Percentiles rank a stretch among this genome's conserved stretches.
phyloP scores from a whole-genome alignment of 2,888 invertebrate species.

The Pandemis cinnamomeana region DNA sequence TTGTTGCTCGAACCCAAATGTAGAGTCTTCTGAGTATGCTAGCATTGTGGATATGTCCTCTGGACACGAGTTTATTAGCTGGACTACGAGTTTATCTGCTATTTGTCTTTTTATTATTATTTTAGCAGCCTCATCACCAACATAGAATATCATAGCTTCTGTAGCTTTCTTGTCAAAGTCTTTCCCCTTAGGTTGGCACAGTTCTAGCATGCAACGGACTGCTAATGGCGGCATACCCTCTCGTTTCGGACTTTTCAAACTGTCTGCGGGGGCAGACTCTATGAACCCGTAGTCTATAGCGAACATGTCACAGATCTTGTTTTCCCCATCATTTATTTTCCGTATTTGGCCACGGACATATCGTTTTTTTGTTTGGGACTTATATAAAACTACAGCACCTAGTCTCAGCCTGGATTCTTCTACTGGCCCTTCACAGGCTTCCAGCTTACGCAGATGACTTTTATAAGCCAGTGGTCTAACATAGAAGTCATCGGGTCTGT shows the following conservation, averaged over 20 bases:
- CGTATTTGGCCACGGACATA: constrained; percentile 45
- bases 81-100: constrained; percentile 46
- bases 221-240: constrained; percentile 46
- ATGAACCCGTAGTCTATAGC: constrained; percentile 53
- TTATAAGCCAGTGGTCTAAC: constrained; percentile 46
- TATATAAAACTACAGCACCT: constrained; percentile 42
- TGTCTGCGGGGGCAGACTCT: constrained; percentile 46
- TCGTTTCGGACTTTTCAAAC: constrained; percentile 36
- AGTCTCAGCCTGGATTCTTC: constrained; percentile 15
- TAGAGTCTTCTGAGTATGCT: constrained; percentile 47
- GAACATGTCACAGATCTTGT: constrained; percentile 47
- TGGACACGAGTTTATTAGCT: constrained; percentile 50
- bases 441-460: constrained; percentile 42
- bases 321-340: constrained; percentile 25
- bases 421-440: constrained; percentile 27
- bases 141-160: constrained; percentile 50
- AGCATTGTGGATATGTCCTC: constrained; percentile 55
- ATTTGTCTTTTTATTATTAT: constrained; percentile 47
- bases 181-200: constrained; percentile 48
- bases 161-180: constrained; percentile 44
- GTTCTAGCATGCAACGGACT: constrained; percentile 50
- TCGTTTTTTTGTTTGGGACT: constrained; percentile 41
- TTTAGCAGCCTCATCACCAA: constrained; percentile 48
- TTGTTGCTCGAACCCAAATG: constrained; percentile 44
- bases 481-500: constrained; percentile 50